phyloP scores from a whole-genome alignment of 2,113 vertebrate species.

The Lophius piscatorius region DNA sequence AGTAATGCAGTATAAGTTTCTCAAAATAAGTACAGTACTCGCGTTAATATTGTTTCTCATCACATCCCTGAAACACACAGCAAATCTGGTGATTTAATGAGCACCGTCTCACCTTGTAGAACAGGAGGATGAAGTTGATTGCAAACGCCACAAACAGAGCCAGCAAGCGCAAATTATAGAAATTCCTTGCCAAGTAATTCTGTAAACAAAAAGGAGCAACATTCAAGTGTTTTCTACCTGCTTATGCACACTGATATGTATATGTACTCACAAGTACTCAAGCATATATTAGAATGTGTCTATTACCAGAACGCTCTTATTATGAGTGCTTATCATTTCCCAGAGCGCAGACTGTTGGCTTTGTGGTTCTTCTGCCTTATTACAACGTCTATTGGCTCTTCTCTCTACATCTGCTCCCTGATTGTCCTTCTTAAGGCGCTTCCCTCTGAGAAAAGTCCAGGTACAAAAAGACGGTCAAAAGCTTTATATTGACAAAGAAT shows the following conservation, averaged over 20 bases:
- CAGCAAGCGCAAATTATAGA: slow-evolving; percentile 95
- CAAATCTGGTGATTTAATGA: too few species aligned
- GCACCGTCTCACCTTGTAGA: slow-evolving; percentile 88
- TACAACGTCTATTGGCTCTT: slow-evolving; percentile 76
- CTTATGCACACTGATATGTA: background rate
- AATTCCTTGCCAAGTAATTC: slow-evolving; percentile 97
- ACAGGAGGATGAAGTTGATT: slow-evolving; percentile 97
- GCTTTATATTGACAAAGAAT: background rate
- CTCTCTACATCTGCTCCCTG: slow-evolving; percentile 78
- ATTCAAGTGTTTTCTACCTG: background rate
- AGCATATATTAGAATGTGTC: slow-evolving; percentile 6
- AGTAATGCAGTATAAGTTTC: too few species aligned
- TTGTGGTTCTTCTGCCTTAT: slow-evolving; percentile 84
- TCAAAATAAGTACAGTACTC: too few species aligned
- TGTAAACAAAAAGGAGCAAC: slow-evolving; percentile 55
- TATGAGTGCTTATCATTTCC: slow-evolving; percentile 88
- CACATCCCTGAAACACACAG: too few species aligned
- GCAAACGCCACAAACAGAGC: slow-evolving; percentile 93
- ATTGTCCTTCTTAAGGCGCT: slow-evolving; percentile 81
- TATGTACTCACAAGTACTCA: slow-evolving; percentile 1
- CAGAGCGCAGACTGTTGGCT: slow-evolving; percentile 87
- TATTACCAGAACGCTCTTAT: slow-evolving; percentile 91
- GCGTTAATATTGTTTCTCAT: too few species aligned
- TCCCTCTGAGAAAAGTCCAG: slow-evolving; percentile 59
- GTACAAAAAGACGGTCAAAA: slow-evolving; percentile 5